phyloP scores from a whole-genome alignment of 2,113 vertebrate species.

The Leucoraja erinaceus region DNA sequence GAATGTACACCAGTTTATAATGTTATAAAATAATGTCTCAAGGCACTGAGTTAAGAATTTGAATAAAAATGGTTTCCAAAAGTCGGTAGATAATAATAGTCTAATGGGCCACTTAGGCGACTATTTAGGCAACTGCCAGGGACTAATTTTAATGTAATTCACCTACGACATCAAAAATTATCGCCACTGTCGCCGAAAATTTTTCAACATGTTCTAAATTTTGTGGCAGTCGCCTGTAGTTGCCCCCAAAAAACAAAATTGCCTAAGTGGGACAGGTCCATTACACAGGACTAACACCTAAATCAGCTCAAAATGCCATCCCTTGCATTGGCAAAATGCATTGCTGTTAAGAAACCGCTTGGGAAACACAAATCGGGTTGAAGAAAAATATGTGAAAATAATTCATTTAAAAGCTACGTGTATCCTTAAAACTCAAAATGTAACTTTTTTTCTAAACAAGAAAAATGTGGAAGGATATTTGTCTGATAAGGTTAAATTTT shows the following conservation, averaged over 20 bases:
- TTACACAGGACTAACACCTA: neutral
- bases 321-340: neutral
- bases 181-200: too few species aligned
- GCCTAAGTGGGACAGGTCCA: too few species aligned
- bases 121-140: too few species aligned
- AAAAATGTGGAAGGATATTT: neutral
- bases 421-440: neutral
- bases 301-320: neutral
- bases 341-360: neutral
- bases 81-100: neutral
- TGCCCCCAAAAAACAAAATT: too few species aligned
- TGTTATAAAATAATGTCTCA: neutral
- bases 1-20: neutral
- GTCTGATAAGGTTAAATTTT: neutral
- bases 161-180: too few species aligned
- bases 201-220: too few species aligned
- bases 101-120: too few species aligned
- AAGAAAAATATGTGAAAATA: neutral
- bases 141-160: too few species aligned
- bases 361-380: neutral
- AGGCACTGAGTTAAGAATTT: neutral
- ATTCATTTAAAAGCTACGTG: neutral
- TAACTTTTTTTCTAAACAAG: neutral
- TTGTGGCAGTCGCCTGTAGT: too few species aligned
- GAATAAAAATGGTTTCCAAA: neutral